Base-by-base conservation (phyloP, 1,140 invertebrate genomes). In the Plectrocnemia conspersa region DNA sequence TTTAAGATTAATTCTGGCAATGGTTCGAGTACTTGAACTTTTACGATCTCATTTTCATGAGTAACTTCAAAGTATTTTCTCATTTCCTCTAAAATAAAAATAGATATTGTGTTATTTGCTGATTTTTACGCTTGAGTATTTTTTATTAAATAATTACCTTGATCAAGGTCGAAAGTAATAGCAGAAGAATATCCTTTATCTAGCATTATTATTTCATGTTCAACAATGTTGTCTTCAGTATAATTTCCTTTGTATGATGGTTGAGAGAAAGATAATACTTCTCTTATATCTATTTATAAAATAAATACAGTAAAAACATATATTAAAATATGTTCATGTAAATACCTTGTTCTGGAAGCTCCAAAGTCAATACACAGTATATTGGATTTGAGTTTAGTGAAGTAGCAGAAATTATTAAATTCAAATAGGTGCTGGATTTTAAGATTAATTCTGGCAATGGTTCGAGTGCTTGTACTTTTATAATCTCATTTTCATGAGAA, bases 21-120 rank as follows among this genome's bases (percentile, higher is more conserved):
- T 24, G n/a, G 4, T 25, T 23, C 18, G 2, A 15, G n/a, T n/a
- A 46, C 25, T 3, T 3, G 22, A 15, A 46, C 19, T 24, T 46
- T 29, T 23, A 46, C 25, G 25, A 11, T 27, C 25, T 46, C 18
- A 46, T 24, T 46, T 23, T n/a, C n/a, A 24, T 3, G 16, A 25
- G 11, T 46, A 24, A 18, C 44, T 16, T 27, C 21, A 24, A 46
- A 46, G n/a, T 46, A 46, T 11, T 46, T 3, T 2, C 18, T 46
- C 9, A 13, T 13, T 15, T 46, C 27, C 19, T 24, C 2, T 11
- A 25, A 25, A 23, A 45, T 24, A 45, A 45, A 38, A 38, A 10
- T 38, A 9, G 6, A 10, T 41, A 18, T 21, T 16, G 3, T 3
- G 23, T 15, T 6, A 25, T 13, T 16, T 15, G 15, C 25, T 13